These are phyloP conservation scores for Dasyurus viverrinus DNA, from an alignment of 2,113 vertebrate genomes.

Conservation along the genomic window DNA sequence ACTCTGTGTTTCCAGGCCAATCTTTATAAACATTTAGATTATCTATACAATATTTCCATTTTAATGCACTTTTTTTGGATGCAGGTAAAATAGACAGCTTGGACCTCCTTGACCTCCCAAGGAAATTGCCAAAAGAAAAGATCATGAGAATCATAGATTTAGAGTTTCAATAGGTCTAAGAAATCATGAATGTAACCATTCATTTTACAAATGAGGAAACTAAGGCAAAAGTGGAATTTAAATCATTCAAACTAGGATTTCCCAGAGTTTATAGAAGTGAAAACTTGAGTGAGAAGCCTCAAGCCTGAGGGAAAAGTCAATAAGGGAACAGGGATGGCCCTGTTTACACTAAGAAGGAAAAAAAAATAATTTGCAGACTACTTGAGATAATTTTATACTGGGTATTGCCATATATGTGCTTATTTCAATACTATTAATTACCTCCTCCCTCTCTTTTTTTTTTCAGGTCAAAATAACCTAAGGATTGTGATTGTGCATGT, in stretches of 20 bases:
- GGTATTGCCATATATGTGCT: not conserved
- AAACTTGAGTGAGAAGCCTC: not conserved
- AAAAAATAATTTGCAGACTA: not conserved
- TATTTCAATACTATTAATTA: conserved; percentile 37
- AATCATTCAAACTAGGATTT: not conserved
- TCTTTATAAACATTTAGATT: conserved; percentile 49
- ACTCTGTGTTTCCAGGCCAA: not conserved
- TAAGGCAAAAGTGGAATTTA: not conserved
- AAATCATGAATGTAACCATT: not conserved
- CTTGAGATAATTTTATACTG: not conserved
- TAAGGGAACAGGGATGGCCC: not conserved
- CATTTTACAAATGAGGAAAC: not conserved
- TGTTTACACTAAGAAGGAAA: conserved; percentile 46
- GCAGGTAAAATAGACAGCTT: conserved; percentile 15
- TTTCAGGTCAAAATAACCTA: conserved; percentile 44
- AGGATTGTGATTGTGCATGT: not conserved
- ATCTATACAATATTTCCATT: conserved; percentile 37
- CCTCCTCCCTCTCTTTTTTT: not conserved
- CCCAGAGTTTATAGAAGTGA: not conserved
- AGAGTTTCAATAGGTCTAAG: not conserved
- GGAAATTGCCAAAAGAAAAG: conserved; percentile 26
- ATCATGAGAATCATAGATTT: not conserved
- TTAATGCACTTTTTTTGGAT: conserved; percentile 5
- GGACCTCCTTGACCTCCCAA: not conserved
- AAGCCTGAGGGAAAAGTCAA: not conserved